phyloP scores from a whole-genome alignment of 2,797 vertebrate genomes.

The Pseudochirops corinnae region DNA sequence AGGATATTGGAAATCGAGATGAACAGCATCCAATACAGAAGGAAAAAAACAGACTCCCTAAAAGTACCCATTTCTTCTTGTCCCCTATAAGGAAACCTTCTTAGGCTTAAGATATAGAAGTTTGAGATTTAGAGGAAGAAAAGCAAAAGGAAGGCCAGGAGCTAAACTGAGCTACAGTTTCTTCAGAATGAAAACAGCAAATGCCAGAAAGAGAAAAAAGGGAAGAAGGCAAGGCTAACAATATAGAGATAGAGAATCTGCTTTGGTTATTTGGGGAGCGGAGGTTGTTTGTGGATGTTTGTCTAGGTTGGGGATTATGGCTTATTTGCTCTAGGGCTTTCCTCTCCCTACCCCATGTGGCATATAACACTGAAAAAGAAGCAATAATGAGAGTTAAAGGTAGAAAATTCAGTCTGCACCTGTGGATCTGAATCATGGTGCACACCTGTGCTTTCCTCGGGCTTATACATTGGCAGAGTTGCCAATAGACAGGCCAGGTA shows the following conservation, averaged over 20 bases:
- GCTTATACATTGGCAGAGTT: not conserved
- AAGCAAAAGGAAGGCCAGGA: not conserved
- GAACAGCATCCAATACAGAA: slow-evolving; percentile 17
- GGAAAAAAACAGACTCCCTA: slow-evolving; percentile 44
- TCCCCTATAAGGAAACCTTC: slow-evolving; percentile 54
- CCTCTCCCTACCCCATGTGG: not conserved
- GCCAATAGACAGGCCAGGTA: not conserved
- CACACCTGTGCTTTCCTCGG: not conserved
- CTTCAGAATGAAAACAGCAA: not conserved
- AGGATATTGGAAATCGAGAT: not conserved
- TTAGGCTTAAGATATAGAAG: slow-evolving; percentile 74
- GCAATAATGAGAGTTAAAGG: not conserved
- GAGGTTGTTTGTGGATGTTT: not conserved
- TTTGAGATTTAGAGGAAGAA: slow-evolving; percentile 31
- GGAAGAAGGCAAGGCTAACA: not conserved
- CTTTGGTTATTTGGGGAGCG: not conserved
- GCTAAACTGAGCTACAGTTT: not conserved
- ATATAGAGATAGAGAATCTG: not conserved
- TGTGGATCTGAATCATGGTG: not conserved
- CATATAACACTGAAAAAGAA: not conserved
- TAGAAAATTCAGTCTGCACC: not conserved
- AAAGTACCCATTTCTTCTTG: slow-evolving; percentile 55
- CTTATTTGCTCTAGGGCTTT: not conserved
- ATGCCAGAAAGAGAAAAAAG: not conserved
- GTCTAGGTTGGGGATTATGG: not conserved